Evolutionary conservation across 2,888 invertebrate genomes (phyloP), one percentile per base, ranked within the genome.

Genomic region (Caenorhabditis wallacei): DNA sequence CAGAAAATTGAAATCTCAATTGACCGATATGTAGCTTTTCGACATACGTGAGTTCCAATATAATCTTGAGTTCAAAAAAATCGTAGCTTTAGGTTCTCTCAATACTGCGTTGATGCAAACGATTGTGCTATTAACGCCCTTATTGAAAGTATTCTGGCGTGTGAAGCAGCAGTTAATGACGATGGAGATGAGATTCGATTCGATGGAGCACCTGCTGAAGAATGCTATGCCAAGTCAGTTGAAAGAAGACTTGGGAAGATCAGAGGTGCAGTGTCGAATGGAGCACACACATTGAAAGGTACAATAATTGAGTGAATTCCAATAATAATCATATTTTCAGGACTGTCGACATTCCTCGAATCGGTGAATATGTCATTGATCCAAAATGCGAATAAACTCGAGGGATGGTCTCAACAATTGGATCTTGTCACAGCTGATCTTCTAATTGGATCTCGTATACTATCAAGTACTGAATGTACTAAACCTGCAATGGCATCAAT

Each of bases 331-430:
- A 43, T 18, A n/a, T 37, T 57, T 70, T 0, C 26, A 85, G 85
- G 56, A 7, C 72, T 86, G 7, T 57, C 72, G 0, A 53, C 71
- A 8, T 59, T 63, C 18, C 61, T 86, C 3, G 80, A 81, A 30
- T 20, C 76, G 0, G 80, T 84, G 13, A 84, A 84, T 43, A 63
- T 84, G 51, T 57, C 74, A 2, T 24, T 86, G 7, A 53, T 68
- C 24, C 81, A 86, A 66, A 76, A 78, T 26, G 68, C 80, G 10
- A 61, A 63, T 8, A 84, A 86, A 63, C 64, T 86, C n/a, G 80
- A 86, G 70, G 85, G 87, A 18, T 87, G 87, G 87, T 83, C 83
- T 7, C 85, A 87, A 63, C 72, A 82, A 59, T 51, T 85, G 0
- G 85, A 85, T 37, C 48, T 87, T 3, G 74, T 83, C 7, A 79